Evolutionary conservation across 2,888 invertebrate species (phyloP).

Genomic region (Osmoderma eremita): DNA sequence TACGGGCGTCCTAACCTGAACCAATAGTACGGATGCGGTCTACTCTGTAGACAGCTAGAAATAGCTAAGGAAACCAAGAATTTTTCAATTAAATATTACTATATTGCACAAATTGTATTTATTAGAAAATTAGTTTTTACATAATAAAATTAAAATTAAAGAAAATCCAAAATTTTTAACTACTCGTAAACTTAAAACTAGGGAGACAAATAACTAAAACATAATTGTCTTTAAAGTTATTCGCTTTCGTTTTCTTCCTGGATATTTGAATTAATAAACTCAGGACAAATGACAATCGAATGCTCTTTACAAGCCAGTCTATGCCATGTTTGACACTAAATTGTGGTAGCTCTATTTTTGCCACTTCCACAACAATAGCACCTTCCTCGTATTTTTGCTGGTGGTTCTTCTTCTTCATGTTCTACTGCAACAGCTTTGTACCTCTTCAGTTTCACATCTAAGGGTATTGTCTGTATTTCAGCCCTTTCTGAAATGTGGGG

Average conservation of each 20-base stretch:
- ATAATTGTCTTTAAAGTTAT: background rate
- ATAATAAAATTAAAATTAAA: too few relatives aligned
- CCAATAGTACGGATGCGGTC: too few relatives aligned
- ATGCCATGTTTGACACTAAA: constrained; percentile 42
- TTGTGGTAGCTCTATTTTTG: constrained; percentile 44
- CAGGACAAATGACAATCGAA: constrained; percentile 10
- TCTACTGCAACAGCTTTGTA: constrained; percentile 36
- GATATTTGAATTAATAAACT: constrained; percentile 5
- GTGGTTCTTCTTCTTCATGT: constrained; percentile 16
- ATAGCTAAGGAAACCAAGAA: too few relatives aligned
- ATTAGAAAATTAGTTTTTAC: too few relatives aligned
- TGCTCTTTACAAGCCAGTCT: constrained; percentile 44
- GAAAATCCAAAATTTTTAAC: too few relatives aligned
- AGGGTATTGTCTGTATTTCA: constrained; percentile 29
- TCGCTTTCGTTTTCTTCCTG: constrained; percentile 9
- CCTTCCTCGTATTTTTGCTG: constrained; percentile 40
- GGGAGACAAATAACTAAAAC: constrained; percentile 3
- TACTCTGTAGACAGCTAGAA: too few relatives aligned
- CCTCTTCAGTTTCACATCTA: constrained; percentile 40
- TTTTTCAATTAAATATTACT: too few relatives aligned
- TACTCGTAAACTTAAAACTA: background rate
- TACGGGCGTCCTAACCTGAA: too few relatives aligned
- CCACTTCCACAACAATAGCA: constrained; percentile 42
- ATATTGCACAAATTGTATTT: too few relatives aligned
- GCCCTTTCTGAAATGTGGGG: constrained; percentile 43